These are phyloP conservation scores for Pelodytes ibericus DNA, from an alignment of 2,797 vertebrate genomes.

Conservation along the genomic window DNA sequence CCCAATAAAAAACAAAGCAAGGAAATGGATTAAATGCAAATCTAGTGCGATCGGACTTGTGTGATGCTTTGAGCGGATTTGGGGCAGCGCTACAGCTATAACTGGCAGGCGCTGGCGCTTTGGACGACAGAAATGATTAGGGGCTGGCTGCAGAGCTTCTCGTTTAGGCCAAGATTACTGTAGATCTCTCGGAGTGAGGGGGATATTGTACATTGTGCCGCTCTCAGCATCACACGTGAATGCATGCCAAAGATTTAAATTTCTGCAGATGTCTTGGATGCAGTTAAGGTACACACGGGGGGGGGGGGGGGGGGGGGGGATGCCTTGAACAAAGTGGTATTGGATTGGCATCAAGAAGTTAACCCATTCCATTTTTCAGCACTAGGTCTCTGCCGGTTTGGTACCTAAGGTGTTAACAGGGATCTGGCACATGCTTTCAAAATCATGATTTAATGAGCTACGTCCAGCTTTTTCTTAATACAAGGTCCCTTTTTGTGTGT, in stretches of 20 bases:
- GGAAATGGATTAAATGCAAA: background rate
- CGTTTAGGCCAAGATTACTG: conserved; percentile 3
- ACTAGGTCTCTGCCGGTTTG: background rate
- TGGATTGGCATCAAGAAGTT: conserved; percentile 19
- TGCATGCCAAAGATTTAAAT: conserved; percentile 39
- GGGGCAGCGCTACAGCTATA: background rate
- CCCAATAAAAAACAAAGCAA: background rate
- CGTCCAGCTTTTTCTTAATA: no score
- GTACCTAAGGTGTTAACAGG: no score
- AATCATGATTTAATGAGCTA: no score
- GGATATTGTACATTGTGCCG: background rate
- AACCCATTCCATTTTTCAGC: conserved; percentile 16
- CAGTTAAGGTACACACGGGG: conserved; percentile 12
- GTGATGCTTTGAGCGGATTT: background rate
- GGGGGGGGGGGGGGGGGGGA: conserved; percentile 11
- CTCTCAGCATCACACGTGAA: background rate
- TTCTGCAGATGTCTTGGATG: conserved; percentile 47
- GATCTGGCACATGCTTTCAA: no score
- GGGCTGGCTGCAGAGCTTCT: conserved; percentile 7
- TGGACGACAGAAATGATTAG: conserved; percentile 7
- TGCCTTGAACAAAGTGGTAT: conserved; percentile 41
- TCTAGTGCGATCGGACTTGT: background rate
- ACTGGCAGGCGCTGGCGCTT: conserved; percentile 13
- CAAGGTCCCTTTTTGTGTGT: no score
- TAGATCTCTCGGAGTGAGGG: conserved; percentile 6